phyloP scores from a whole-genome alignment of 2,113 vertebrate genomes.

The Xiphophorus couchianus region DNA sequence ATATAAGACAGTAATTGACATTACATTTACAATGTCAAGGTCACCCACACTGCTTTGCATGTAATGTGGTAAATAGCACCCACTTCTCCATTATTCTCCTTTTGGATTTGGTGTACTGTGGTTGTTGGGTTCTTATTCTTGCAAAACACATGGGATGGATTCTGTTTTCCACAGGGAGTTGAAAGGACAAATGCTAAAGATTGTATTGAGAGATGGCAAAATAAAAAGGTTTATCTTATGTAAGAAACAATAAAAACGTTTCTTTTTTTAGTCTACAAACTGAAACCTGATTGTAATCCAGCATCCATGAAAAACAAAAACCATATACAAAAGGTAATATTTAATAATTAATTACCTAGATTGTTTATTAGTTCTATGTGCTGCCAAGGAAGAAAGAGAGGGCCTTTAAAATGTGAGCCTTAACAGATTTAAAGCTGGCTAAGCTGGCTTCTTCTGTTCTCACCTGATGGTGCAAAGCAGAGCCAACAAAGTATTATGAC shows the following conservation, averaged over 20 bases:
- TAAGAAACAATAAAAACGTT: neutral
- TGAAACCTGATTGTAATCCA: neutral
- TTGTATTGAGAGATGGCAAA: neutral
- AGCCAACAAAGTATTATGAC: slow-evolving; percentile 18
- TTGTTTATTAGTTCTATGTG: neutral
- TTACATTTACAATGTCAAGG: neutral
- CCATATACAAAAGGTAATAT: neutral
- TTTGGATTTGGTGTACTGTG: too few relatives aligned
- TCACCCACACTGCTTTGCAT: neutral
- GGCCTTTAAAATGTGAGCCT: neutral
- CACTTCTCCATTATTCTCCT: neutral
- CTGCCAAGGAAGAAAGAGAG: neutral
- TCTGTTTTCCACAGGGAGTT: too few relatives aligned
- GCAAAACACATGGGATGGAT: too few relatives aligned
- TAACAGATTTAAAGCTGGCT: neutral
- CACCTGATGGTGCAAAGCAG: slow-evolving; percentile 37
- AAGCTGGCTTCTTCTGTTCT: slow-evolving; percentile 4
- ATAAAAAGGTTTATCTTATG: neutral
- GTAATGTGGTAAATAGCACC: slow-evolving; percentile 12
- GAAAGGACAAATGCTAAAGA: too few relatives aligned
- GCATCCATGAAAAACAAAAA: neutral
- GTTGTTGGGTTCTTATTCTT: too few relatives aligned
- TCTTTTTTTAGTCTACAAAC: neutral
- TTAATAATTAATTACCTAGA: neutral
- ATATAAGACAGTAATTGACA: neutral